Conservation (phyloP, 2,888 invertebrate genomes). For the Dendrolimus pini region DNA sequence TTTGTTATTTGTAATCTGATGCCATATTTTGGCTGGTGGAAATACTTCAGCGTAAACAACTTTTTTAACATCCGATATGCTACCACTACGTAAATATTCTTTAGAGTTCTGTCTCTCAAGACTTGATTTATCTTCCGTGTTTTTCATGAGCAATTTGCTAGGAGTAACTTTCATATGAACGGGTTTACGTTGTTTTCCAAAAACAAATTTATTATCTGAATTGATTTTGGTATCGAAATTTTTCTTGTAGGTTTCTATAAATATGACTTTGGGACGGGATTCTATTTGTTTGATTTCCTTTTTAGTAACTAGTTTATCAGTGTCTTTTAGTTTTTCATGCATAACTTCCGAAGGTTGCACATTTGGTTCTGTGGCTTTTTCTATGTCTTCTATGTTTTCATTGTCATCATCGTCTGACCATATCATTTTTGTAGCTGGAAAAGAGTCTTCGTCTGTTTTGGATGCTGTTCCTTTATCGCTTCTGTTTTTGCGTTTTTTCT, state of each 20-base stretch:
- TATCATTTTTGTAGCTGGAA: slow-evolving; percentile 27
- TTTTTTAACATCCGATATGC: slow-evolving; percentile 15
- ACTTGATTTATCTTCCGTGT: too few species aligned
- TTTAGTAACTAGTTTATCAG: neutral
- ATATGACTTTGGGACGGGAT: neutral
- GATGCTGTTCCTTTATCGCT: neutral
- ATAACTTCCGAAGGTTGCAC: neutral
- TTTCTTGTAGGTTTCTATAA: neutral
- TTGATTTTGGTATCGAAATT: neutral
- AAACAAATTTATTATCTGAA: neutral
- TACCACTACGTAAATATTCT: neutral
- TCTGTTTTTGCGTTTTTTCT: slow-evolving; percentile 1
- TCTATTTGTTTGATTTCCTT: neutral
- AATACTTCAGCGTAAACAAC: slow-evolving; percentile 23
- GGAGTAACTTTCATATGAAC: neutral
- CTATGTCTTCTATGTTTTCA: neutral
- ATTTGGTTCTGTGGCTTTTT: neutral
- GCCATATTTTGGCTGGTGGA: slow-evolving; percentile 25
- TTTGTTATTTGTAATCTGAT: slow-evolving; percentile 23
- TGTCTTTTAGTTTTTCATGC: neutral
- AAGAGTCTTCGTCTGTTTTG: slow-evolving; percentile 4
- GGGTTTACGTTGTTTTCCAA: neutral
- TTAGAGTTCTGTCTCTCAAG: neutral
- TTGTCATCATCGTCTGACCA: slow-evolving; percentile 17
- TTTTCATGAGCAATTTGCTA: neutral